phyloP scores from a whole-genome alignment of 2,113 vertebrate species.

The Chaetodon trifascialis region DNA sequence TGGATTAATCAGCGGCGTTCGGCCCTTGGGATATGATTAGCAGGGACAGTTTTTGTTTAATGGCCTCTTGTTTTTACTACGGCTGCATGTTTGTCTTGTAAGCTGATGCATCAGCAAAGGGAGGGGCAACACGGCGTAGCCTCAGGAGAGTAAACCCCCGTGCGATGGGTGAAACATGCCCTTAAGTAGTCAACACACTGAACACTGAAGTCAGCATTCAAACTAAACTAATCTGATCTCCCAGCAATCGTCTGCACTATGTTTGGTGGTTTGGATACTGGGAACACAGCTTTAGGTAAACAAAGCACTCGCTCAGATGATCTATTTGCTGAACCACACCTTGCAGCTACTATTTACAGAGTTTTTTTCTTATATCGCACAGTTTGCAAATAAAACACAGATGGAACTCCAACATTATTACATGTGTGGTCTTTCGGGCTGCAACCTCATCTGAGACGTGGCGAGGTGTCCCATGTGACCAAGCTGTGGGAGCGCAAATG shows the following conservation, averaged over 20 bases:
- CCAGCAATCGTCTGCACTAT: background rate
- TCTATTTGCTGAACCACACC: constrained; percentile 24
- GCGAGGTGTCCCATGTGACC: constrained; percentile 59
- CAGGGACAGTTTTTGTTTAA: background rate
- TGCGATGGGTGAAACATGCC: constrained; percentile 24
- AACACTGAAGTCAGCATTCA: constrained; percentile 7
- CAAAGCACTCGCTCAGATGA: background rate
- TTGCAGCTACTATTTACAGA: constrained; percentile 15
- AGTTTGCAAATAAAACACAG: background rate
- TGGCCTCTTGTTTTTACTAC: constrained; percentile 35
- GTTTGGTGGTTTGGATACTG: constrained; percentile 17
- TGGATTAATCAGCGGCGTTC: background rate
- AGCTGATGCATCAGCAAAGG: constrained; percentile 12
- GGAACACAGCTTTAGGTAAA: constrained; percentile 16
- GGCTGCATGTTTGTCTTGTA: constrained; percentile 31
- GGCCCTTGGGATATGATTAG: constrained; percentile 32
- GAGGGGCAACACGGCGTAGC: background rate
- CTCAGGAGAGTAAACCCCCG: constrained; percentile 47
- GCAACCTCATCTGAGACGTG: constrained; percentile 41
- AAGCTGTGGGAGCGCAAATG: constrained; percentile 41
- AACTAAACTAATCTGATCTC: constrained; percentile 3
- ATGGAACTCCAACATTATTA: constrained; percentile 14
- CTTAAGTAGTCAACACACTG: background rate
- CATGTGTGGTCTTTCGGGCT: constrained; percentile 39
- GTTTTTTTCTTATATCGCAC: background rate